These are phyloP conservation scores for zebrafish (Danio rerio) DNA, from an alignment of 2,113 vertebrate species.

Conservation along the genomic window GRCz12tu NC_133182.1:17018001-17018500, in stretches of 20 bases:
- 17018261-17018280: constrained; percentile 93
- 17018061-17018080: constrained; percentile 90
- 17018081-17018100: constrained; percentile 80
- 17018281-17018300: constrained; percentile 92
- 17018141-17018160: not conserved
- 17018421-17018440: not conserved
- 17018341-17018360: constrained; percentile 75
- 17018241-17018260: constrained; percentile 78
- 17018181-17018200: constrained; percentile 9
- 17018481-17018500: constrained; percentile 95
- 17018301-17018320: constrained; percentile 90
- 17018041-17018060: constrained; percentile 83
- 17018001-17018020: constrained; percentile 79
- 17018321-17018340: constrained; percentile 85
- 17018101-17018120: constrained; percentile 76
- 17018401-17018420: not conserved
- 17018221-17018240: not conserved
- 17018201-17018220: constrained; percentile 65
- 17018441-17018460: constrained; percentile 83
- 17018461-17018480: constrained; percentile 92
- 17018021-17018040: constrained; percentile 81
- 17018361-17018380: constrained; percentile 69
- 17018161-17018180: not conserved
- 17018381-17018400: not conserved
- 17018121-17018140: constrained; percentile 83